Percentiles rank a stretch among this genome's conserved stretches.
Conservation (phyloP, 2,888 invertebrate genomes). For the Macrophya annulata region DNA sequence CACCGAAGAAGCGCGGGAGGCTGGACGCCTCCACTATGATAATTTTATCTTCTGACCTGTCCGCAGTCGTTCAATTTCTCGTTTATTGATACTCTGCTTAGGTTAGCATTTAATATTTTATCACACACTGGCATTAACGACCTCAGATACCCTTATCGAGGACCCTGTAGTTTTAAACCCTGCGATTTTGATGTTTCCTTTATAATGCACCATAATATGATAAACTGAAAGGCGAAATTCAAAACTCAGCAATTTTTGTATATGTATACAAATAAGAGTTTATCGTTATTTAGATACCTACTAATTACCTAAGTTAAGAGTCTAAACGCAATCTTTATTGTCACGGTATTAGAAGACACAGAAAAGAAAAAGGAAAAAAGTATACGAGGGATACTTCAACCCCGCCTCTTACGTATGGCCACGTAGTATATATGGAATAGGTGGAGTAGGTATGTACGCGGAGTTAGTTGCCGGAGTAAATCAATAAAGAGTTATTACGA, state of each 20-base stretch:
- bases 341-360: neutral
- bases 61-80: conserved; percentile 41
- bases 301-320: neutral
- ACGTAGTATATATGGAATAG: neutral
- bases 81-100: conserved; percentile 32
- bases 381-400: neutral
- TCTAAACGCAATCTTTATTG: neutral
- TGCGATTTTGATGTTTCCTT: neutral
- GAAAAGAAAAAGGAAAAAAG: neutral
- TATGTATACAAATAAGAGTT: neutral
- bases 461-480: neutral
- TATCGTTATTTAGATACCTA: neutral
- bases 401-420: conserved; percentile 19
- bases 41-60: conserved; percentile 49
- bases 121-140: neutral
- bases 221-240: neutral
- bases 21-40: conserved; percentile 21
- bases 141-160: neutral
- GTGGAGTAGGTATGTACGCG: neutral
- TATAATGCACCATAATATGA: neutral
- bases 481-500: conserved; percentile 43
- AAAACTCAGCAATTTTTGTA: neutral
- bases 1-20: conserved; percentile 35
- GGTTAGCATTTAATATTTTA: conserved; percentile 34
- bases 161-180: neutral